These are phyloP conservation scores for Hermetia illucens DNA, from an alignment of 1,140 invertebrate genomes.

Conservation along the genomic window DNA sequence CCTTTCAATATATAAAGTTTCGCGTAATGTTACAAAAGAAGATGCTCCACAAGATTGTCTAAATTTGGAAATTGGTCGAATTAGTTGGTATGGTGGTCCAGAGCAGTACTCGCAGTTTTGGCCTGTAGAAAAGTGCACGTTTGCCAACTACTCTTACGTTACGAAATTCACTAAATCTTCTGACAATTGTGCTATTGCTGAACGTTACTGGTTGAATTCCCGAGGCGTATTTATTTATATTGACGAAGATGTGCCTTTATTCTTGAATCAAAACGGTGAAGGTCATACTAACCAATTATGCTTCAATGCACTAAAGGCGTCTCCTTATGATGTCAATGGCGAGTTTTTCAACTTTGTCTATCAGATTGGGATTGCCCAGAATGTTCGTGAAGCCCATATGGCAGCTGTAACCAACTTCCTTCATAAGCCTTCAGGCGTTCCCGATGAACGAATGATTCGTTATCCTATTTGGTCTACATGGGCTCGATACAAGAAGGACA, in stretches of 20 bases:
- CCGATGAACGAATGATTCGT: conserved; percentile 54
- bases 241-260: conserved; percentile 46
- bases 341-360: conserved; percentile 38
- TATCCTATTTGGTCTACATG: conserved; percentile 87
- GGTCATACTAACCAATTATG: conserved; percentile 39
- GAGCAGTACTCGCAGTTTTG: conserved; percentile 43
- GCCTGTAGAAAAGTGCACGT: conserved; percentile 45
- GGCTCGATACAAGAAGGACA: conserved; percentile 46
- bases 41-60: conserved; percentile 23
- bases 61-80: conserved; percentile 9
- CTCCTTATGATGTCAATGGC: conserved; percentile 40
- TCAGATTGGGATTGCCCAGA: conserved; percentile 38
- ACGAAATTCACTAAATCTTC: conserved; percentile 46
- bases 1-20: no score
- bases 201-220: conserved; percentile 64
- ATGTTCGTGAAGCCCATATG: conserved; percentile 46
- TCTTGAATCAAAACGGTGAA: conserved; percentile 48
- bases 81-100: conserved; percentile 45
- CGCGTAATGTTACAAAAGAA: no score
- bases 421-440: conserved; percentile 44
- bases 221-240: conserved; percentile 48
- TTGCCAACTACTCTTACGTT: conserved; percentile 43
- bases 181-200: conserved; percentile 47
- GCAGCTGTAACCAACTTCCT: conserved; percentile 41
- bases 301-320: conserved; percentile 38